phyloP scores from a whole-genome alignment of 2,113 vertebrate genomes.

The Atrichornis clamosus region DNA sequence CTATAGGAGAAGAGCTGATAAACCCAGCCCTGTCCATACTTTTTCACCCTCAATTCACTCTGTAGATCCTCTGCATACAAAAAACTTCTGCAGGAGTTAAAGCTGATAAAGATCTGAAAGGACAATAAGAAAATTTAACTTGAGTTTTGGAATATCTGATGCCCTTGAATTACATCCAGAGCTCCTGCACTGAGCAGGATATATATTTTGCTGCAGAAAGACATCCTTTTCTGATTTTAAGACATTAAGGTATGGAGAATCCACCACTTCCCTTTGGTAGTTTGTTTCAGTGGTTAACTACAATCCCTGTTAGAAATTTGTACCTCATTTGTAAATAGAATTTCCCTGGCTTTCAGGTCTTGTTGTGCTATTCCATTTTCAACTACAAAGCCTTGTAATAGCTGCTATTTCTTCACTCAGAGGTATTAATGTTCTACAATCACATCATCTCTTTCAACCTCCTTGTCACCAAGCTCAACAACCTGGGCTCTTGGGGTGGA shows the following conservation, averaged over 20 bases:
- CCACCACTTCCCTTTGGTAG: background rate
- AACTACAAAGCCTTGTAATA: background rate
- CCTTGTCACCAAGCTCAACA: background rate
- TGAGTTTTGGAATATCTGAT: background rate
- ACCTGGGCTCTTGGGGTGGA: background rate
- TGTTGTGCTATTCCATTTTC: background rate
- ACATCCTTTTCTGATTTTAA: background rate
- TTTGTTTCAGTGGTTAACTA: slow-evolving; percentile 18
- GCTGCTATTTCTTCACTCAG: background rate
- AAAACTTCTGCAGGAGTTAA: background rate
- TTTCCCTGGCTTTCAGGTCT: background rate
- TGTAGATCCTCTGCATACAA: background rate
- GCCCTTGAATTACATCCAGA: background rate
- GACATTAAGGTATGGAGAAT: background rate
- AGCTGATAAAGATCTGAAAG: background rate
- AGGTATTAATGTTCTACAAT: background rate
- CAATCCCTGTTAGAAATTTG: slow-evolving; percentile 4
- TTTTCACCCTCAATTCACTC: background rate
- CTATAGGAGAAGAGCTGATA: background rate
- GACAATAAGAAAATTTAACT: background rate
- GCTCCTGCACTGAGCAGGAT: background rate
- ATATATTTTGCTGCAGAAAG: background rate
- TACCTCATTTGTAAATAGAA: background rate
- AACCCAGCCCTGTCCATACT: background rate
- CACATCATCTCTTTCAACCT: background rate